Evolutionary conservation across 2,888 invertebrate genomes (phyloP), one percentile per base, ranked within the genome.

Genomic region (Tigriopus californicus): DNA sequence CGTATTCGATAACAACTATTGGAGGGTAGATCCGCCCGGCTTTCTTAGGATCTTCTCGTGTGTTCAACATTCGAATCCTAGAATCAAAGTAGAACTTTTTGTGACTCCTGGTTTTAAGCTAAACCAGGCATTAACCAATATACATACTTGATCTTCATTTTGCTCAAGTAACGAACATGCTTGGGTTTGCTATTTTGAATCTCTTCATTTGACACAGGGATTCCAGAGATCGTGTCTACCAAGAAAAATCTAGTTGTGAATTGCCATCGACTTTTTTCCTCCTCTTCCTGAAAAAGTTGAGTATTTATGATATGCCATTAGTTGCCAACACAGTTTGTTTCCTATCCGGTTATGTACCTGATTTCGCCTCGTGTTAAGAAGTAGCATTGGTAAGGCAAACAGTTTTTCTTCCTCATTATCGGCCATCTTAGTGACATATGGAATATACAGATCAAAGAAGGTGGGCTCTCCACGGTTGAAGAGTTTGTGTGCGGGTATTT

Each of bases 1-100:
- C 76, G 67, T 81, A 81, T 49, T 75, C 72, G n/a, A 81, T 68
- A 44, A 72, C 70, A 41, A 81, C 65, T 60, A 79, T 70, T 0
- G 82, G 82, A 5, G 79, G 76, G 67, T 74, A 77, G 63, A 82
- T 80, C 33, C 60, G 44, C 12, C 64, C 64, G 41, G 61, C 59
- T 62, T 24, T 41, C 20, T 56, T 15, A 6, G 56, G 56, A 56
- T 18, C 42, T 20, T 56, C 56, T 46, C 33, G n/a, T 1, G 56
- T 56, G 22, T 56, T 44, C 20, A 56, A n/a, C 25, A 56, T 15
- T 20, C 44, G 12, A 8, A 56, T 33, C 15, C 44, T 56, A 2
- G 46, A 20, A 54, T 25, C 13, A 13, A 53, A 54, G 18, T 54
- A 10, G n/a, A 54, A 15, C n/a, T 13, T n/a, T 41, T 40, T 54